Base-by-base conservation (phyloP, 2,888 invertebrate genomes). In the Notocelia uddmanniana region DNA sequence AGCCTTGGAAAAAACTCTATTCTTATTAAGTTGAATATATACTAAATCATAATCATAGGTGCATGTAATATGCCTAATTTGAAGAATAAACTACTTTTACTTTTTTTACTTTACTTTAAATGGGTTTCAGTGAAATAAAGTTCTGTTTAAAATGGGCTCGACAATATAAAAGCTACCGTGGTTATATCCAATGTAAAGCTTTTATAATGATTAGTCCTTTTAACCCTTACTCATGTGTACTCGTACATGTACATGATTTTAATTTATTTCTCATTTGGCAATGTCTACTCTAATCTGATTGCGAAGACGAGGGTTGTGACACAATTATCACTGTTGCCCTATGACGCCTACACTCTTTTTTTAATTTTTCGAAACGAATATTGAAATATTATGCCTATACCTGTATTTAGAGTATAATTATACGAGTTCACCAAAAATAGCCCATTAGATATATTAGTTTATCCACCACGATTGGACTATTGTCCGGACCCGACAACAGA, bases 191-290 rank as follows among this genome's bases (percentile, higher is more conserved):
- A 60, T 37, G 13, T 58, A 60, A 57, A 57, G 48, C 57, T 52
- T 52, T 58, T 21, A 58, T 31, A 26, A 52, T 67, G 66, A 66
- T 41, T 21, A 66, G 26, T 18, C 66, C 52, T 48, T 60, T 18
- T 48, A 59, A 59, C 67, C 67, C 59, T 67, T 60, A 23, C 45
- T 41, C 19, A 26, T 21, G 54, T 18, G 18, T 23, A n/a, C 31
- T 8, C 8, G 31, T 31, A 5, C n/a, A n/a, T 5, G 31, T 60
- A 52, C 45, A 58, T 54, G 59, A 34, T 60, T 60, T 71, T 67
- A 67, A 71, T 72, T 68, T 72, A 62, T 72, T 68, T 68, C 72
- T 72, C 62, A 68, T 72, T 72, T 54, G 57, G 60, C 67, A 57
- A 68, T 37, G 68, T 72, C 72, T 68, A 19, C 48, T 23, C 37